These are phyloP conservation scores for Benthosema pterotum DNA, from an alignment of 2,797 vertebrate genomes.

Conservation along the genomic window DNA sequence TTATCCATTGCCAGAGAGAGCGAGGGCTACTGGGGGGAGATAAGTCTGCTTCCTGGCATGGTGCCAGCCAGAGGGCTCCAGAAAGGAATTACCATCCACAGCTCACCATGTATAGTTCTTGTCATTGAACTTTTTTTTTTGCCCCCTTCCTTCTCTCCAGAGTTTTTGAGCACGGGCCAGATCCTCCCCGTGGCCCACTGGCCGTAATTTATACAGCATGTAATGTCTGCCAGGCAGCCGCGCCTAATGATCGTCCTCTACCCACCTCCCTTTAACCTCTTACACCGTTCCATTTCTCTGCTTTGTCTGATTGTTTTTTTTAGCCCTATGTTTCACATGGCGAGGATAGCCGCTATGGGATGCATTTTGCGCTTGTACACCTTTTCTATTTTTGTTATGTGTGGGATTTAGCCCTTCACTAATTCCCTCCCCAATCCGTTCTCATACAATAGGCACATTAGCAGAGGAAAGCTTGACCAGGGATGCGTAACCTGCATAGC, in stretches of 20 bases:
- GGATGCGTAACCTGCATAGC: too few relatives aligned
- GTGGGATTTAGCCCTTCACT: too few relatives aligned
- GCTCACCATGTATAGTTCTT: conserved; percentile 42
- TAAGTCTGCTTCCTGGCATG: conserved; percentile 25
- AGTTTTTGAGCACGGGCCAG: conserved; percentile 61
- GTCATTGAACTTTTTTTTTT: conserved; percentile 49
- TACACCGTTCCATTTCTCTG: not conserved
- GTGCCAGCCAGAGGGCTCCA: conserved; percentile 20
- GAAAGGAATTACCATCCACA: conserved; percentile 33
- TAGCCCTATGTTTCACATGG: too few relatives aligned
- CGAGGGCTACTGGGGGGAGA: conserved; percentile 24
- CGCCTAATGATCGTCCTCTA: conserved; percentile 62
- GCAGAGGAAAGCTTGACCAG: too few relatives aligned
- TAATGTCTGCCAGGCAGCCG: conserved; percentile 64
- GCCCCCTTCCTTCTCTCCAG: conserved; percentile 20
- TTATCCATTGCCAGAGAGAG: conserved; percentile 33
- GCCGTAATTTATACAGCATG: conserved; percentile 64
- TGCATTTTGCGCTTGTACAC: too few relatives aligned
- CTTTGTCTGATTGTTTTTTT: not conserved
- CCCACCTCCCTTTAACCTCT: conserved; percentile 42
- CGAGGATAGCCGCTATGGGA: too few relatives aligned
- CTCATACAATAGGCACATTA: too few relatives aligned
- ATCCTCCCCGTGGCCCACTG: conserved; percentile 52
- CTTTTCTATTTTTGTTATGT: too few relatives aligned
- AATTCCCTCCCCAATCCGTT: too few relatives aligned